These are phyloP conservation scores for Notolepis coatsorum DNA, from an alignment of 2,797 vertebrate genomes.

Conservation along the genomic window DNA sequence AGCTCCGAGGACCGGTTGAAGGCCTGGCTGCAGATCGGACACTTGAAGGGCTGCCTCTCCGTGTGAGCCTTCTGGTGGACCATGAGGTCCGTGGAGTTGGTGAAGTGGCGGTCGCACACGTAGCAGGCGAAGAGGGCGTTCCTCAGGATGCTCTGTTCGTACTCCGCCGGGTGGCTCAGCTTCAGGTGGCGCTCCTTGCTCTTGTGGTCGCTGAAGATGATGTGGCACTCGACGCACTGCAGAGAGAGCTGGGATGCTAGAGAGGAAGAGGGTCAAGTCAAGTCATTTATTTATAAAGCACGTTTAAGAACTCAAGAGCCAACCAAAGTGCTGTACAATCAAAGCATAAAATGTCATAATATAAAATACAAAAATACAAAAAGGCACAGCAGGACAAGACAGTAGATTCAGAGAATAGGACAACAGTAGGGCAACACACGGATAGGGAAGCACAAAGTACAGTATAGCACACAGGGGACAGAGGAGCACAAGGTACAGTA, in stretches of 20 bases:
- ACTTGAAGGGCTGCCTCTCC: constrained; percentile 82
- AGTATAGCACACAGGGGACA: too few species aligned
- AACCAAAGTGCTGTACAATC: too few species aligned
- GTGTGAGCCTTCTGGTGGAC: constrained; percentile 83
- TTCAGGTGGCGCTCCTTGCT: constrained; percentile 87
- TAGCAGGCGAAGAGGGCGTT: constrained; percentile 86
- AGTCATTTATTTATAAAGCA: too few species aligned
- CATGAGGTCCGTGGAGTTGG: constrained; percentile 85
- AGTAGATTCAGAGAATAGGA: too few species aligned
- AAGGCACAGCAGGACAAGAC: too few species aligned
- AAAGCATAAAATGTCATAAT: too few species aligned
- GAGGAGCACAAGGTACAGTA: too few species aligned
- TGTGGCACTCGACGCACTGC: constrained; percentile 86
- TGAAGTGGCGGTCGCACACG: constrained; percentile 84
- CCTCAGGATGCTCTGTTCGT: constrained; percentile 82
- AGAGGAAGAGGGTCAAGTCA: constrained; percentile 16
- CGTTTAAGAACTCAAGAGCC: too few species aligned
- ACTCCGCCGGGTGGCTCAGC: constrained; percentile 83
- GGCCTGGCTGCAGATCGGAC: constrained; percentile 76
- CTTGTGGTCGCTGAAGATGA: constrained; percentile 86
- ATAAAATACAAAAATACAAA: too few species aligned
- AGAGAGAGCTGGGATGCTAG: constrained; percentile 82
- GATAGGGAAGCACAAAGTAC: too few species aligned
- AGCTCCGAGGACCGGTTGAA: constrained; percentile 81
- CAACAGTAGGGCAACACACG: too few species aligned